phyloP scores from a whole-genome alignment of 53 echinoderm and acorn worm genomes.

The Temnopleurus reevesii region DNA sequence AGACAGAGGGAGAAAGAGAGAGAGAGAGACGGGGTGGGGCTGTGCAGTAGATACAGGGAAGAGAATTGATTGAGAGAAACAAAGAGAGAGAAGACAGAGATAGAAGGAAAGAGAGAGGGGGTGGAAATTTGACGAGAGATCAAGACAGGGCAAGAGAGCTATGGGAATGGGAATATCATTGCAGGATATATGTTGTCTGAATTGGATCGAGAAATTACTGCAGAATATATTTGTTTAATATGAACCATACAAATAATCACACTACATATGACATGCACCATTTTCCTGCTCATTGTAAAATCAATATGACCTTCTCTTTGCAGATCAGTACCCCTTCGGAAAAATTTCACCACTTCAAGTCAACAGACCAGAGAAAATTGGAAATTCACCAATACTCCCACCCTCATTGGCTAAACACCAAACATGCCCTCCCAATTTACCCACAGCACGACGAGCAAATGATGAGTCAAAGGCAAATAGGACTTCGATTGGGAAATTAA shows the following conservation, averaged over 20 bases:
- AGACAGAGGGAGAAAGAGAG: background rate
- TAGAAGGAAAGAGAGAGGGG: too few relatives aligned
- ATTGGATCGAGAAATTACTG: too few relatives aligned
- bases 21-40: background rate
- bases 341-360: background rate
- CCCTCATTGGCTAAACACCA: background rate
- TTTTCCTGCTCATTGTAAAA: background rate
- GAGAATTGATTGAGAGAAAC: background rate
- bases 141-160: too few relatives aligned
- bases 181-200: background rate
- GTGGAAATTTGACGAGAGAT: too few relatives aligned
- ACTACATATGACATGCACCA: background rate
- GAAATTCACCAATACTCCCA: background rate
- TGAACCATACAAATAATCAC: background rate
- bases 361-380: background rate
- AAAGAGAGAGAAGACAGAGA: background rate
- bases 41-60: too few relatives aligned
- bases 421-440: background rate
- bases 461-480: background rate
- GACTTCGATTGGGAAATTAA: background rate
- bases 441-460: background rate
- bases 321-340: background rate
- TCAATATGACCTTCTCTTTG: background rate
- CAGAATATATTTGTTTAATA: too few relatives aligned
- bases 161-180: too few relatives aligned